Base-by-base conservation (phyloP, 1,140 invertebrate species). In the Euwallacea similis region DNA sequence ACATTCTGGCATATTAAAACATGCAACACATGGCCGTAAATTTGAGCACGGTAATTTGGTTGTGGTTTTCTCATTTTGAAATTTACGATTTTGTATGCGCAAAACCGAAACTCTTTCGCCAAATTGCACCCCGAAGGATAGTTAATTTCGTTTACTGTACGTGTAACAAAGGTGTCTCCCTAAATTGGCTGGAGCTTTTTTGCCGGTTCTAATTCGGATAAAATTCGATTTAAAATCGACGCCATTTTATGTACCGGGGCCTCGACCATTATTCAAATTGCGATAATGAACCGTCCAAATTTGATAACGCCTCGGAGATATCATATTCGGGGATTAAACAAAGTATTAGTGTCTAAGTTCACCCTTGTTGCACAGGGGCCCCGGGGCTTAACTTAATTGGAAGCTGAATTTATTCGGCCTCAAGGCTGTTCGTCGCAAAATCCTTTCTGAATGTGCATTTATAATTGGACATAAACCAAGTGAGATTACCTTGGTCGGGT, bases 211-310 rank as follows among this genome's bases (percentile, higher is more conserved):
- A 50, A 10, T 10, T 13, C 46, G 13, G 46, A 50, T 50, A 58
- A 58, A 58, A 58, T 6, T 21, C n/a, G 21, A 58, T 58, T 58
- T 58, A 15, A 21, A 58, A 16, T 15, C 4, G 55, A 16, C 55
- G 55, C 55, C 13, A 58, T 58, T 58, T 11, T 50, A 10, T 33
- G 21, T 33, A 33, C 21, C 21, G 21, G 21, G 9, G n/a, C n/a
- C 67, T 16, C 15, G 73, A 71, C 74, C 78, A 76, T 79, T 79
- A 72, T 74, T 77, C 75, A 75, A 78, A 78, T 78, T 76, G 78
- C 75, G 78, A 78, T 79, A 79, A 79, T 79, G 77, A 76, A 78
- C 77, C 76, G 76, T 78, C 72, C 70, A 74, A 77, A 78, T 79
- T 77, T 79, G 78, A 79, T 78, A 79, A 78, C 73, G 73, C 73